phyloP scores from a whole-genome alignment of 2,797 vertebrate species.

The Pantherophis vulpinus region DNA sequence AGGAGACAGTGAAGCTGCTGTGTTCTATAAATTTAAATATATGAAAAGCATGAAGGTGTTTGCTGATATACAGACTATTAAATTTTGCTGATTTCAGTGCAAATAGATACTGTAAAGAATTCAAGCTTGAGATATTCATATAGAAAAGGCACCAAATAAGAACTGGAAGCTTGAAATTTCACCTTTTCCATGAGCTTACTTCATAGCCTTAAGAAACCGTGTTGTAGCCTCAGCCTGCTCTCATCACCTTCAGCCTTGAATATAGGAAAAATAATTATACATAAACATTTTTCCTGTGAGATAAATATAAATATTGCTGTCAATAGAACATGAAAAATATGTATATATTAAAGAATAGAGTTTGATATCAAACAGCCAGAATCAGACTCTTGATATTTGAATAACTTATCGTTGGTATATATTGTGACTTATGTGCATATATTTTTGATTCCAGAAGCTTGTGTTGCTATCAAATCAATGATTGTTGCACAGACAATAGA shows the following conservation, averaged over 20 bases:
- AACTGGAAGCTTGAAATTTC: neutral
- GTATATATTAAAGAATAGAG: neutral
- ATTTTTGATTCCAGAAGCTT: conserved; percentile 6
- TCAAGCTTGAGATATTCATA: neutral
- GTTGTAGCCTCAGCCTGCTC: neutral
- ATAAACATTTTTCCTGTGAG: neutral
- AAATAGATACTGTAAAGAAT: neutral
- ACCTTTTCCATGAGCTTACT: neutral
- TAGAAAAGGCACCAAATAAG: neutral
- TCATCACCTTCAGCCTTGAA: neutral
- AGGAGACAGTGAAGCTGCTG: neutral
- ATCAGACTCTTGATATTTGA: neutral
- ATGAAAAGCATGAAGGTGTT: neutral
- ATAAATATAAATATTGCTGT: neutral
- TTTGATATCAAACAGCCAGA: neutral
- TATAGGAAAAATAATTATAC: neutral
- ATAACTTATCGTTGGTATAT: neutral
- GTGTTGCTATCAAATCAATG: conserved; percentile 37
- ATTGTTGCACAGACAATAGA: conserved; percentile 21
- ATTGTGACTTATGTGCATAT: neutral
- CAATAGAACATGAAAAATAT: neutral
- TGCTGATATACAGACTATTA: neutral
- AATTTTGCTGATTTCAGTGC: neutral
- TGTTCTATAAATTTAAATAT: neutral
- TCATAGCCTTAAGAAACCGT: neutral